phyloP scores from a whole-genome alignment of 2,888 invertebrate species.

The Arctia plantaginis region DNA sequence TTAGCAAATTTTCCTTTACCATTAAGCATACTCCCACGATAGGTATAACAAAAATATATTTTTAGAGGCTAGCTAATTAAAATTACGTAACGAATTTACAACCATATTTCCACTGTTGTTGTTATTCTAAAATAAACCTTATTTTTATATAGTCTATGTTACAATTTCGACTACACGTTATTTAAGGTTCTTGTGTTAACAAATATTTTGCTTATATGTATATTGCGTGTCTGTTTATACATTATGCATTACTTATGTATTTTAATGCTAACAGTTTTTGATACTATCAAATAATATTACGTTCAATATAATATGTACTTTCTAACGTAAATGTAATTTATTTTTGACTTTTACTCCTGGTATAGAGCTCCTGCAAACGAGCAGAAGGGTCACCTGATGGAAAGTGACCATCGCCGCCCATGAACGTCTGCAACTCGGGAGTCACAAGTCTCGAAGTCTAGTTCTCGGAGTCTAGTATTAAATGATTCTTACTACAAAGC shows the following conservation, averaged over 20 bases:
- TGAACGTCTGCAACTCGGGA: too few relatives aligned
- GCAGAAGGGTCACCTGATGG: too few relatives aligned
- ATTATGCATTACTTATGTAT: background rate
- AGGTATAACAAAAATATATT: background rate
- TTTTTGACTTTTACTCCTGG: background rate
- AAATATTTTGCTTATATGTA: background rate
- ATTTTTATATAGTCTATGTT: too few relatives aligned
- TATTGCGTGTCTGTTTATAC: background rate
- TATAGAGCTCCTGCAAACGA: too few relatives aligned
- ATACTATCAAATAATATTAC: background rate
- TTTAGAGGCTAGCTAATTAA: conserved; percentile 2
- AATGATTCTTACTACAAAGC: too few relatives aligned
- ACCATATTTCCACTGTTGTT: background rate
- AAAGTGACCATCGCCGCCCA: too few relatives aligned
- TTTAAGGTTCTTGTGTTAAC: background rate
- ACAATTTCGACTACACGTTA: background rate
- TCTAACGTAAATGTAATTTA: background rate
- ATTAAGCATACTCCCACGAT: background rate
- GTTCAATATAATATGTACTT: background rate
- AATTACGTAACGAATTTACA: conserved; percentile 3
- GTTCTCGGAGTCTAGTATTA: too few relatives aligned
- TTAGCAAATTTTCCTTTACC: background rate
- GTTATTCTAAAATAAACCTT: background rate
- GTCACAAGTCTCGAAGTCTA: too few relatives aligned
- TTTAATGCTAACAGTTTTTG: background rate